A percentile compares a stretch with the other conserved stretches of the same genome.
Conservation (phyloP, 2,113 vertebrate genomes). For the Rhea pennata region DNA sequence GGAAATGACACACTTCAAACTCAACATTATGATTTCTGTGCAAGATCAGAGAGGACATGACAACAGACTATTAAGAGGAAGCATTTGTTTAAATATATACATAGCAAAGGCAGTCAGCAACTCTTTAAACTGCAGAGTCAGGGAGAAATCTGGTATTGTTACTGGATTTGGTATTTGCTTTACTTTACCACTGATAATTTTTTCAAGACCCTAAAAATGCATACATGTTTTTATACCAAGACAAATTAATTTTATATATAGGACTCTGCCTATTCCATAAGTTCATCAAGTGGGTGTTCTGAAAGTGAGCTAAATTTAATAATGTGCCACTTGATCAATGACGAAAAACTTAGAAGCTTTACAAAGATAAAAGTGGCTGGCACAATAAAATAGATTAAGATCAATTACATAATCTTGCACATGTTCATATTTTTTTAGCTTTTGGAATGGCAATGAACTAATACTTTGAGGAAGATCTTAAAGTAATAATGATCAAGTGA, state of each 20-base stretch:
- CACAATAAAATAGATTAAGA: neutral
- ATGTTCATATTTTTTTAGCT: neutral
- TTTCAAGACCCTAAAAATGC: neutral
- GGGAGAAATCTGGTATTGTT: neutral
- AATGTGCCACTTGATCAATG: neutral
- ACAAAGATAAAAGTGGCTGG: neutral
- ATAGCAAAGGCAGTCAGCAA: neutral
- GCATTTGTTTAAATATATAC: constrained; percentile 31
- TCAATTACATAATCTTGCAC: neutral
- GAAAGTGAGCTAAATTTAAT: neutral
- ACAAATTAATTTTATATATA: neutral
- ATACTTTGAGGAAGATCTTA: neutral
- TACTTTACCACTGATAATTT: neutral
- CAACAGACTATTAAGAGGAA: neutral
- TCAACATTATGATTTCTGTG: neutral
- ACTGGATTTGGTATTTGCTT: neutral
- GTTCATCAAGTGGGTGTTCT: neutral
- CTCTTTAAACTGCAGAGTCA: neutral
- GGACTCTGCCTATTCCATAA: neutral
- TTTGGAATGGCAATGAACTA: neutral
- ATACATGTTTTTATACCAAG: neutral
- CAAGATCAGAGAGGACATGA: neutral
- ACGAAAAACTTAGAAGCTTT: neutral
- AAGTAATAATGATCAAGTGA: neutral
- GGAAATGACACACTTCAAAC: constrained; percentile 12